Evolutionary conservation across 2,888 invertebrate genomes (phyloP).

Genomic region (Stramonita haemastoma): DNA sequence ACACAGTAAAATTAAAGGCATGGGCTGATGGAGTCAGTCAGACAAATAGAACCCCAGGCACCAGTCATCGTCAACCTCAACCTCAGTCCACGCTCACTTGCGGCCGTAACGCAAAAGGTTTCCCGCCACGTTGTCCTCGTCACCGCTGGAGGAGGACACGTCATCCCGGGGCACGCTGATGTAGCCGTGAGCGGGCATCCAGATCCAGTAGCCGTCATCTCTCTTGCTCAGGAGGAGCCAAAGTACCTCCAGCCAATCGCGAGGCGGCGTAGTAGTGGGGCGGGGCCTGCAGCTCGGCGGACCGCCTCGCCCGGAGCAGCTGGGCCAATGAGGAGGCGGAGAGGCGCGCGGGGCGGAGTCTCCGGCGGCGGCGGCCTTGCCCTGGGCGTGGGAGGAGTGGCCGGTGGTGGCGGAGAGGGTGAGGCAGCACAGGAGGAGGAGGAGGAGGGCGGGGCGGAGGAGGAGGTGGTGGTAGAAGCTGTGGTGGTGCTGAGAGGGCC

Average conservation of each 20-base stretch:
- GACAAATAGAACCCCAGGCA: no score
- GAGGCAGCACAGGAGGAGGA: conserved; percentile 14
- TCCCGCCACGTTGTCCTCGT: conserved; percentile 52
- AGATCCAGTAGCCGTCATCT: conserved; percentile 70
- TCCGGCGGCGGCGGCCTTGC: neutral
- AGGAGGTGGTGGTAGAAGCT: neutral
- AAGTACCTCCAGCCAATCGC: conserved; percentile 51
- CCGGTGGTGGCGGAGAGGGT: conserved; percentile 14
- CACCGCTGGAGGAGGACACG: conserved; percentile 47
- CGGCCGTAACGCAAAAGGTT: conserved; percentile 70
- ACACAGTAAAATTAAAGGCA: no score
- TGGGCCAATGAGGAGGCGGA: conserved; percentile 19
- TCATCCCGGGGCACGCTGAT: conserved; percentile 69
- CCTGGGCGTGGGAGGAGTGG: conserved; percentile 1
- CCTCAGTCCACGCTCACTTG: conserved; percentile 29
- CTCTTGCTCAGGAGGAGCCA: conserved; percentile 53
- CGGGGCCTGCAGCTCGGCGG: conserved; percentile 35
- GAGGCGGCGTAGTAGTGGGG: conserved; percentile 26
- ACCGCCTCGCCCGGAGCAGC: conserved; percentile 30
- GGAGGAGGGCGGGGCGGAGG: conserved; percentile 2
- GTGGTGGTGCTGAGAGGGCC: neutral
- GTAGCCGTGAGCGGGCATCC: conserved; percentile 76
- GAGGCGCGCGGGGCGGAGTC: conserved; percentile 13
- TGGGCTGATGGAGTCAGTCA: no score
- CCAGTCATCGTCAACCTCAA: no score